phyloP scores from a whole-genome alignment of 2,113 vertebrate genomes.

The Amblyopsis rosae region DNA sequence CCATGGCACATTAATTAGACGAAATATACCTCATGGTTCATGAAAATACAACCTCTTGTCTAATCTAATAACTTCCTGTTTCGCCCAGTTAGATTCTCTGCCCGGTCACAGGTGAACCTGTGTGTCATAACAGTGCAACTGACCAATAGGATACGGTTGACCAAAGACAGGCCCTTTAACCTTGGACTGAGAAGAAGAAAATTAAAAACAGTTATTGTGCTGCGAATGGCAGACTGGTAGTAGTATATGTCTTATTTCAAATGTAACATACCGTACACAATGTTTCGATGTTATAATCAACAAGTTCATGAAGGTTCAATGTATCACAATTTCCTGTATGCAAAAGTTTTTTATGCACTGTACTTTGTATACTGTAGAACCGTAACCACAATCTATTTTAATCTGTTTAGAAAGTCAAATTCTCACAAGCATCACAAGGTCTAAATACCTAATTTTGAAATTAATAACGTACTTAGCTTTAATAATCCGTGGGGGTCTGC shows the following conservation, averaged over 20 bases:
- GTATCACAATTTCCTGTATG: not conserved
- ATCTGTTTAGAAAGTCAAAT: not conserved
- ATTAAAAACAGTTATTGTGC: slow-evolving; percentile 4
- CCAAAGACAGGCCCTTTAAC: slow-evolving; percentile 11
- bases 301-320: not conserved
- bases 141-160: slow-evolving; percentile 31
- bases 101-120: slow-evolving; percentile 37
- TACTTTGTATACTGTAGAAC: no score
- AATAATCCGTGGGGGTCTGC: slow-evolving; percentile 6
- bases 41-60: slow-evolving; percentile 49
- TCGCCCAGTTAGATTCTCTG: slow-evolving; percentile 34
- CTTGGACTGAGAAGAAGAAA: not conserved
- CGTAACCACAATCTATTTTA: not conserved
- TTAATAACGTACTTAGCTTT: not conserved
- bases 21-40: slow-evolving; percentile 61
- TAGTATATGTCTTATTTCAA: not conserved
- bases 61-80: slow-evolving; percentile 54
- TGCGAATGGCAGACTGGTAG: not conserved
- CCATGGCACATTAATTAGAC: slow-evolving; percentile 61
- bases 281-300: not conserved
- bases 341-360: no score
- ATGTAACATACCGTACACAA: not conserved
- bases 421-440: not conserved
- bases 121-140: slow-evolving; percentile 35
- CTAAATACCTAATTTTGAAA: slow-evolving; percentile 3